Percentiles rank a stretch among this genome's conserved stretches.
These are phyloP conservation scores for Leptura quadrifasciata DNA, from an alignment of 2,888 invertebrate genomes.

Conservation along the genomic window DNA sequence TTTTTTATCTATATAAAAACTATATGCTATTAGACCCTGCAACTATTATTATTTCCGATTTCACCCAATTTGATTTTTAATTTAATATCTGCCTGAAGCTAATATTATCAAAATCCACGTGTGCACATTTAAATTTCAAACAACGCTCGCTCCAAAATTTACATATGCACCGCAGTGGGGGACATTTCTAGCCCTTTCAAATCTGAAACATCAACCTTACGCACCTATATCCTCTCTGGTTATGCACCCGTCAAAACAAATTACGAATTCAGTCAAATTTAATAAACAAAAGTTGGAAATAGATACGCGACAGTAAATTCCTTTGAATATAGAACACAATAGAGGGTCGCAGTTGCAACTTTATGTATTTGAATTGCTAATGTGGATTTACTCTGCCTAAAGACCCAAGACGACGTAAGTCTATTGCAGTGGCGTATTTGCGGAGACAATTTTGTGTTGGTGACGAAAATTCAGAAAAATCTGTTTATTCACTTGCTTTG, in stretches of 20 bases:
- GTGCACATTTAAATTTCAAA: not conserved
- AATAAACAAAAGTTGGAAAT: constrained; percentile 54
- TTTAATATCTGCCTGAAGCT: not conserved
- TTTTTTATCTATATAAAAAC: not conserved
- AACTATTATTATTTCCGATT: not conserved
- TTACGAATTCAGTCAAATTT: constrained; percentile 50
- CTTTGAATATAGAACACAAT: constrained; percentile 36
- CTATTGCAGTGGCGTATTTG: not conserved
- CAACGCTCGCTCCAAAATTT: not conserved
- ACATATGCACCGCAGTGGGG: not conserved
- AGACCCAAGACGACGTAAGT: constrained; percentile 23
- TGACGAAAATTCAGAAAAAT: not conserved
- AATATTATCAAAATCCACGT: not conserved
- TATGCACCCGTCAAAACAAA: constrained; percentile 46
- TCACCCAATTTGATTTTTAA: not conserved
- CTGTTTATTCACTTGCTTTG: not conserved
- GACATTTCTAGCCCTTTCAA: not conserved
- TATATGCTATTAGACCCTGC: not conserved
- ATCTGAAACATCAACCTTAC: not conserved
- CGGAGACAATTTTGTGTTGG: not conserved
- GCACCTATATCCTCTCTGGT: constrained; percentile 8
- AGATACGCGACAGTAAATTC: constrained; percentile 51
- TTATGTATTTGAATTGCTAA: constrained; percentile 31
- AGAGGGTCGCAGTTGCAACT: constrained; percentile 22
- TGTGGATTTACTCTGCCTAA: constrained; percentile 31